Evolutionary conservation across 2,888 invertebrate genomes (phyloP).

Genomic region (Agriotes lineatus): DNA sequence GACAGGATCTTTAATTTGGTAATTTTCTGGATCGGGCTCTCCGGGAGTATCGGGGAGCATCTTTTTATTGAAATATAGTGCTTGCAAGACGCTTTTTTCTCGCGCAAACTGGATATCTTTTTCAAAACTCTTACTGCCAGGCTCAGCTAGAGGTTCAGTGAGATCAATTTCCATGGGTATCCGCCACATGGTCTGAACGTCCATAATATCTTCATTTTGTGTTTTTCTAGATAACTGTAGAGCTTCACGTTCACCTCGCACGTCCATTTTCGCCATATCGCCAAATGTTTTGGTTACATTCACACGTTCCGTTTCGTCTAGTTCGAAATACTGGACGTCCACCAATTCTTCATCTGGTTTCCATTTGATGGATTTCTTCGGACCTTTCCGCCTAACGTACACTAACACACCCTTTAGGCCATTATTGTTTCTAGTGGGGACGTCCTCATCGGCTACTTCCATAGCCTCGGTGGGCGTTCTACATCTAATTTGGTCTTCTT

Average conservation of each 20-base stretch:
- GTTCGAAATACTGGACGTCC: slow-evolving; percentile 89
- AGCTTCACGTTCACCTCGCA: slow-evolving; percentile 86
- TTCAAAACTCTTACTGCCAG: slow-evolving; percentile 87
- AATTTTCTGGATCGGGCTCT: slow-evolving; percentile 89
- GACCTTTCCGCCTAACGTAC: slow-evolving; percentile 80
- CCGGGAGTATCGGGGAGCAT: slow-evolving; percentile 89
- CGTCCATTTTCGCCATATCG: slow-evolving; percentile 92
- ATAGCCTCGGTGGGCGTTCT: slow-evolving; percentile 13
- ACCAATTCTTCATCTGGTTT: slow-evolving; percentile 84
- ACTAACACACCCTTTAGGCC: slow-evolving; percentile 82
- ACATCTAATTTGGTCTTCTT: slow-evolving; percentile 13
- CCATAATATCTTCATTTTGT: slow-evolving; percentile 84
- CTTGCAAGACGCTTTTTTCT: slow-evolving; percentile 86
- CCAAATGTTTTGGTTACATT: slow-evolving; percentile 94
- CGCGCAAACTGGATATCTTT: slow-evolving; percentile 88
- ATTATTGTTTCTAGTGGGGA: slow-evolving; percentile 54
- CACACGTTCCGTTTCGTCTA: slow-evolving; percentile 95
- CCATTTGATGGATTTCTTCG: slow-evolving; percentile 83
- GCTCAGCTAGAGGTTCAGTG: slow-evolving; percentile 74
- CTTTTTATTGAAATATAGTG: slow-evolving; percentile 83
- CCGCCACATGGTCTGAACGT: slow-evolving; percentile 84
- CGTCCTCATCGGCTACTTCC: slow-evolving; percentile 45
- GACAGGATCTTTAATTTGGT: slow-evolving; percentile 81
- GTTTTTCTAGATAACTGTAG: slow-evolving; percentile 82
- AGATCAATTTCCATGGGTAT: slow-evolving; percentile 78